Evolutionary conservation across 2,888 invertebrate species (phyloP), one percentile per base, ranked within the genome.

Genomic region (Cecidostiba fungosa): DNA sequence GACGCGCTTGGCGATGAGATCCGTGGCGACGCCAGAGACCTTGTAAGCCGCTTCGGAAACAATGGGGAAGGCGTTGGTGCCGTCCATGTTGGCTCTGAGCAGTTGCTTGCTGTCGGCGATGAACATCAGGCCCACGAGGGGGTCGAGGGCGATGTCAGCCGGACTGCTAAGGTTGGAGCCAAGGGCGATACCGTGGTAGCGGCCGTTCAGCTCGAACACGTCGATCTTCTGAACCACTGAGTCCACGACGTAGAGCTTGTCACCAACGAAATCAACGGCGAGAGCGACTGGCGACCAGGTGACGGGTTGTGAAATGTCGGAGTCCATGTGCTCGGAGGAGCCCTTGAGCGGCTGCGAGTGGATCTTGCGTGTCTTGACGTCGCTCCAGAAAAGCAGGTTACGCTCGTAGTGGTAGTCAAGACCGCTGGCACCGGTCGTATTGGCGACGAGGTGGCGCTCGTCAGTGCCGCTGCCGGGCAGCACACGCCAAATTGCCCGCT

Each of bases 201-300:
- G 95, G 0, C 97, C 98, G 89, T 96, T 96, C 89, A 98, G 94
- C 92, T 98, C 98, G 92, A 98, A 98, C 0, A 99, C 97, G 92
- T 99, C 99, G 84, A 99, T 96, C 94, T 98, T 98, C 93, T 98
- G 98, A 0, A 98, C 98, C 32, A 98, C 95, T 29, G 97, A 96
- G 93, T 99, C 99, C 0, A 98, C 98, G 29, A 99, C 97, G 94
- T 99, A 99, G 12, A 99, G 95, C 93, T 99, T 99, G 93, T 98
- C 97, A 0, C 98, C 98, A 70, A 99, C 96, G 98, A 99, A 99
- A 94, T 99, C 99, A 23, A 99, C 97, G 12, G 99, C 99, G 77
- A 99, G 93, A 0, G 98, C 97, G 0, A 97, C 97, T 0, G 98
- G 98, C 0, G 97, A 95, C 98, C 98, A 98, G 0, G 97, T 97